phyloP scores from a whole-genome alignment of 2,888 invertebrate genomes.

The Drosophila dives region DNA sequence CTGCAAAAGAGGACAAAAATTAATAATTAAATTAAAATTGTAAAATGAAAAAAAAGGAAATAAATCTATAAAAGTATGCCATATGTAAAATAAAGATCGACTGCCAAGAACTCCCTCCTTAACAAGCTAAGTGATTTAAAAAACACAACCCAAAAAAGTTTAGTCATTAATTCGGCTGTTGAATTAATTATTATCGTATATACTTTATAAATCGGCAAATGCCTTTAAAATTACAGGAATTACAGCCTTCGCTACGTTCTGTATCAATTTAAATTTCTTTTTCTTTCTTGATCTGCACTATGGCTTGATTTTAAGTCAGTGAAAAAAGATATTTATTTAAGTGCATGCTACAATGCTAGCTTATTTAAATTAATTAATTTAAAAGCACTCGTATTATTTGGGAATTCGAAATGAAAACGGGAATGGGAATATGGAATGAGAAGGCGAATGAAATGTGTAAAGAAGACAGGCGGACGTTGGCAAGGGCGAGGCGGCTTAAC shows the following conservation, averaged over 20 bases:
- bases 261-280: neutral
- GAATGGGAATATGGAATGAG: slow-evolving; percentile 4
- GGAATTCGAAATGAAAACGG: slow-evolving; percentile 25
- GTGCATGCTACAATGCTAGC: neutral
- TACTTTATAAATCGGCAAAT: too few relatives aligned
- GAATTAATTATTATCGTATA: too few relatives aligned
- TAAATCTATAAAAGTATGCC: neutral
- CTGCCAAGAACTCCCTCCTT: neutral
- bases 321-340: slow-evolving; percentile 8
- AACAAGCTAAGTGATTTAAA: neutral
- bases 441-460: slow-evolving; percentile 29
- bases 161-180: neutral
- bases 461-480: slow-evolving; percentile 5
- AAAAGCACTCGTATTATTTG: slow-evolving; percentile 30
- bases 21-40: neutral
- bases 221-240: too few relatives aligned
- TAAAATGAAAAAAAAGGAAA: neutral
- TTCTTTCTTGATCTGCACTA: neutral
- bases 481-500: slow-evolving; percentile 49
- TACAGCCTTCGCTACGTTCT: neutral
- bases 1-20: neutral
- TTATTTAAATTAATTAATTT: slow-evolving; percentile 50
- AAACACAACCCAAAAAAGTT: neutral
- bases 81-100: neutral
- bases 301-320: slow-evolving; percentile 4